These are phyloP conservation scores for Pachyrhynchus sulphureomaculatus DNA, from an alignment of 1,140 invertebrate species.

Conservation along the genomic window DNA sequence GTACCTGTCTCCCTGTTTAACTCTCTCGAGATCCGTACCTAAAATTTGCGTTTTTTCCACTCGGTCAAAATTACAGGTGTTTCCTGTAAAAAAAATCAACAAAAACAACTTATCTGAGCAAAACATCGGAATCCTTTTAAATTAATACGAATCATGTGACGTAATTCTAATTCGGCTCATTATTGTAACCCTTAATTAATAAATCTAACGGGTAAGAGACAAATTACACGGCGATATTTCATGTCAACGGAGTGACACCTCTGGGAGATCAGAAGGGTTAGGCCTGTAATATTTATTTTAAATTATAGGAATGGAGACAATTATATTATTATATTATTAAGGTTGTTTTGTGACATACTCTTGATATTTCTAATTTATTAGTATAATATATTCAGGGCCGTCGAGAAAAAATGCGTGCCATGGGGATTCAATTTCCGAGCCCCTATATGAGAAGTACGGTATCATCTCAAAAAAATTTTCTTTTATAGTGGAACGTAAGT, in stretches of 20 bases:
- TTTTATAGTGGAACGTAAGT: too few species aligned
- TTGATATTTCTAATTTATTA: too few species aligned
- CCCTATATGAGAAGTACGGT: too few species aligned
- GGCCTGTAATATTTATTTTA: slow-evolving; percentile 21
- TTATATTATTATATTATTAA: too few species aligned
- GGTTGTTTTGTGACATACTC: too few species aligned
- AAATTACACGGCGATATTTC: slow-evolving; percentile 48
- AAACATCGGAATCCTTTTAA: slow-evolving; percentile 6
- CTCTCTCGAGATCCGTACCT: background rate
- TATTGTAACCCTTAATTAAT: slow-evolving; percentile 44
- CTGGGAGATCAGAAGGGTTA: slow-evolving; percentile 46
- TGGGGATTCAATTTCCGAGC: too few species aligned
- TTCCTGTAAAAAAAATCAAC: background rate
- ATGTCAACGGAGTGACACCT: slow-evolving; percentile 46
- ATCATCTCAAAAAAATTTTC: too few species aligned
- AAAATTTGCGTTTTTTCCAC: slow-evolving; percentile 2
- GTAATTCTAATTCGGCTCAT: slow-evolving; percentile 18
- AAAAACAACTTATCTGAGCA: background rate
- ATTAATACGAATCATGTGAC: slow-evolving; percentile 4
- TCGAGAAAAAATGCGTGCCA: too few species aligned
- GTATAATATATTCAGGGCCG: too few species aligned
- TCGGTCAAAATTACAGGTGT: slow-evolving; percentile 2
- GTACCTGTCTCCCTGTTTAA: background rate
- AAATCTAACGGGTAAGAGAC: slow-evolving; percentile 42
- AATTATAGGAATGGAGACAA: too few species aligned